Percentiles rank a stretch among this genome's conserved stretches.
phyloP scores from a whole-genome alignment of 2,113 vertebrate species.

The Chlamydotis undulata region DNA sequence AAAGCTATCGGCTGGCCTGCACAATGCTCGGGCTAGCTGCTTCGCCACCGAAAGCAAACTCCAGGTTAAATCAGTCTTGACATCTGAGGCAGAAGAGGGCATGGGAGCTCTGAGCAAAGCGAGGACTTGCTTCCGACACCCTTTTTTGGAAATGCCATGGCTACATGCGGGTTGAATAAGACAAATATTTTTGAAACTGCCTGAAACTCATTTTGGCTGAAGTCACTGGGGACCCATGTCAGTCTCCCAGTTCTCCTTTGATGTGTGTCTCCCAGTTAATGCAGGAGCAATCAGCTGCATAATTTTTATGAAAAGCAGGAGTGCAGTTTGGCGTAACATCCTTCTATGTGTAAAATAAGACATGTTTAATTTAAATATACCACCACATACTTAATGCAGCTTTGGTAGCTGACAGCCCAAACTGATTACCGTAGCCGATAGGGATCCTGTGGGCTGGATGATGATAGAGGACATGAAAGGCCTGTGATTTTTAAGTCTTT shows the following conservation, averaged over 20 bases:
- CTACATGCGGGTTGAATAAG: background rate
- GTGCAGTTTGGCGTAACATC: background rate
- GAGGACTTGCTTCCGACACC: fast-evolving
- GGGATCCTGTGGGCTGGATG: background rate
- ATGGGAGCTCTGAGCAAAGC: background rate
- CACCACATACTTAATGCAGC: background rate
- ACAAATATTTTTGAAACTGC: background rate
- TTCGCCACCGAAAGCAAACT: background rate
- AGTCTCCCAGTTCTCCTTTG: background rate
- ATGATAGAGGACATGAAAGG: background rate
- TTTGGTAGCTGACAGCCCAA: background rate
- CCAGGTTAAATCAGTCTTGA: background rate
- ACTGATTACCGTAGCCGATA: background rate
- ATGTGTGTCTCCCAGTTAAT: background rate
- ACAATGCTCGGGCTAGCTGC: background rate
- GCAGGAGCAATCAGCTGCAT: background rate
- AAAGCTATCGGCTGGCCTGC: background rate
- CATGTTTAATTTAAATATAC: background rate
- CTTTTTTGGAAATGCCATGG: background rate
- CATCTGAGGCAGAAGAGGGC: background rate
- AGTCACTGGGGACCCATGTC: background rate
- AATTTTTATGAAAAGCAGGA: background rate
- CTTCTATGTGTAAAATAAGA: background rate
- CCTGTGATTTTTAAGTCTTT: background rate
- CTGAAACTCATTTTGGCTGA: background rate